These are phyloP conservation scores for Augochlora pura DNA, from an alignment of 1,140 invertebrate genomes.

Conservation along the genomic window DNA sequence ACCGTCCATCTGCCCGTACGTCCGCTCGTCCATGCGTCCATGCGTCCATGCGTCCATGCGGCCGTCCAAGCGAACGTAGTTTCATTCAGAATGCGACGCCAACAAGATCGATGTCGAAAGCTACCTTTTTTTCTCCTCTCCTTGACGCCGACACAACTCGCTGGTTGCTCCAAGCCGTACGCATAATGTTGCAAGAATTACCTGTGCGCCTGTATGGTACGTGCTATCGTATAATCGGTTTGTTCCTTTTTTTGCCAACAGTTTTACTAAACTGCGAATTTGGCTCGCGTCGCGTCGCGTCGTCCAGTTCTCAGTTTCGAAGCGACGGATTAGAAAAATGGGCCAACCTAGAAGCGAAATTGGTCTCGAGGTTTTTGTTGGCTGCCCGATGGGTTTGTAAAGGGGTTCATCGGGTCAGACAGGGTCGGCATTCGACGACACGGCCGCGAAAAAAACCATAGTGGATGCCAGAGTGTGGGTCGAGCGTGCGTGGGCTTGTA, in stretches of 20 bases:
- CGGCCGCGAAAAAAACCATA: neutral
- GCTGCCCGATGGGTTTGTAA: constrained; percentile 66
- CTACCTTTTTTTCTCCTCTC: neutral
- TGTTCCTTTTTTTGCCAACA: too few relatives aligned
- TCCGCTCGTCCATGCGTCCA: constrained; percentile 19
- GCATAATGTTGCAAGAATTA: too few relatives aligned
- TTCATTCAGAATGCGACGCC: constrained; percentile 63
- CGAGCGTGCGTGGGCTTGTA: constrained; percentile 24
- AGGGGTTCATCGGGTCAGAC: neutral
- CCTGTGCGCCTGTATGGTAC: too few relatives aligned
- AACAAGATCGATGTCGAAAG: constrained; percentile 46
- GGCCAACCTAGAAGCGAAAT: too few relatives aligned
- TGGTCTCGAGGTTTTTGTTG: constrained; percentile 52
- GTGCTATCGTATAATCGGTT: too few relatives aligned
- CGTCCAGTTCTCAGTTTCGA: too few relatives aligned
- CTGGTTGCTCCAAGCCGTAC: too few relatives aligned
- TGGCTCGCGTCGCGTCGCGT: too few relatives aligned
- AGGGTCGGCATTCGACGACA: constrained; percentile 27
- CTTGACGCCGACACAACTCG: too few relatives aligned
- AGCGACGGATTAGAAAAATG: too few relatives aligned
- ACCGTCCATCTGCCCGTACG: constrained; percentile 47
- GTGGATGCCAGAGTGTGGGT: constrained; percentile 21
- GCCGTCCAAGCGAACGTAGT: constrained; percentile 39
- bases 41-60: constrained; percentile 31
- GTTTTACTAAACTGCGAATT: too few relatives aligned